These are phyloP conservation scores for Pogonomyrmex barbatus DNA, from an alignment of 1,140 invertebrate genomes.

Conservation along the genomic window DNA sequence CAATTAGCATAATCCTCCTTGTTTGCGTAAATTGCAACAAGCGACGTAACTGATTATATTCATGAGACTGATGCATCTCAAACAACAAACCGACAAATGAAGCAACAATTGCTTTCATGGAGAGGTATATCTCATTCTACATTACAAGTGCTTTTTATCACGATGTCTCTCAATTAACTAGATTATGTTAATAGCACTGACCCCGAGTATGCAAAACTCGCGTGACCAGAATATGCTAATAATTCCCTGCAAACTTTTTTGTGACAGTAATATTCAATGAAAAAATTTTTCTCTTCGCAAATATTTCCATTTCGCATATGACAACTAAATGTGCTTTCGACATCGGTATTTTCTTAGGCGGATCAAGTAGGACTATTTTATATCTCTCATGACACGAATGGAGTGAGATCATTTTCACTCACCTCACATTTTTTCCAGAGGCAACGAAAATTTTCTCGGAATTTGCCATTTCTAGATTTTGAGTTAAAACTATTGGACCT, in stretches of 20 bases:
- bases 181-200: slow-evolving; percentile 42
- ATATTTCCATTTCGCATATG: slow-evolving; percentile 37
- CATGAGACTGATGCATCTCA: slow-evolving; percentile 37
- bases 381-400: background rate
- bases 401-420: background rate
- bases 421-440: background rate
- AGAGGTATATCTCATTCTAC: slow-evolving; percentile 21
- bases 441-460: background rate
- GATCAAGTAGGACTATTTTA: slow-evolving; percentile 22
- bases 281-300: slow-evolving; percentile 17
- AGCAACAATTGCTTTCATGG: slow-evolving; percentile 45
- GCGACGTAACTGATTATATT: slow-evolving; percentile 46
- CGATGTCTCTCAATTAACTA: slow-evolving; percentile 24
- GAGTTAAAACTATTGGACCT: background rate
- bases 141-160: slow-evolving; percentile 40
- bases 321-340: slow-evolving; percentile 27
- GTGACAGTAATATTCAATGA: background rate
- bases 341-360: slow-evolving; percentile 22
- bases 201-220: background rate
- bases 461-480: slow-evolving; percentile 14
- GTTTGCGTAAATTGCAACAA: slow-evolving; percentile 29
- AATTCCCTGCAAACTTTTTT: background rate
- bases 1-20: slow-evolving; percentile 16
- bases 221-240: background rate
- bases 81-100: slow-evolving; percentile 50